Conservation (phyloP, 2,797 vertebrate genomes). For the Neosilurus mollespiculum region DNA sequence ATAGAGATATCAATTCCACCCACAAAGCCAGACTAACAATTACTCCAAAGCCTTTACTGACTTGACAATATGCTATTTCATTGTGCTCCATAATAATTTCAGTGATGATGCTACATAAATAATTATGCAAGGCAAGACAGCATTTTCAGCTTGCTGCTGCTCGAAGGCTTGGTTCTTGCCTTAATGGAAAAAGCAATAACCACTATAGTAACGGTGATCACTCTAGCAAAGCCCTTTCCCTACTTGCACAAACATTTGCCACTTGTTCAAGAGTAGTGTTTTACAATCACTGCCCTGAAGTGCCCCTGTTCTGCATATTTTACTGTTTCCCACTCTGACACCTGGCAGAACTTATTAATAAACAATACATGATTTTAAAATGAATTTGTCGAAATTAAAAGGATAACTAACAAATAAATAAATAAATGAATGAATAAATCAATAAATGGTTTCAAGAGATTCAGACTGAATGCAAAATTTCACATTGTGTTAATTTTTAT, state of each 20-base stretch:
- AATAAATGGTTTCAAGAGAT: neutral
- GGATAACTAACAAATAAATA: no score
- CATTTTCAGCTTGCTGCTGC: neutral
- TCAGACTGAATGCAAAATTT: neutral
- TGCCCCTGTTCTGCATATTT: constrained; percentile 9
- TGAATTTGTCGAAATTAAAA: neutral
- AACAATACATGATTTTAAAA: constrained; percentile 3
- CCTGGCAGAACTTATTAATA: constrained; percentile 9
- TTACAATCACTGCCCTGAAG: constrained; percentile 9
- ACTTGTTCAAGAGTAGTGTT: constrained; percentile 7
- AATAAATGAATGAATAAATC: no score
- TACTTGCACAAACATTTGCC: constrained; percentile 11
- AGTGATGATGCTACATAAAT: constrained; percentile 15
- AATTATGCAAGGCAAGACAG: neutral
- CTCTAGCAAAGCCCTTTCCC: neutral
- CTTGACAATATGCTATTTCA: neutral
- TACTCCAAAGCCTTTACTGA: neutral
- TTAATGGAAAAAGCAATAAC: constrained; percentile 1
- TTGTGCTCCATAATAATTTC: neutral
- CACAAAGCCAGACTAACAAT: neutral
- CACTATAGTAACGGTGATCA: neutral
- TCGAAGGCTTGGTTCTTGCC: constrained; percentile 2
- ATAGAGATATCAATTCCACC: neutral
- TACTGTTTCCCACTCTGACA: neutral
- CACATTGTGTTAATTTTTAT: neutral